Evolutionary conservation across 2,797 vertebrate genomes (phyloP), one percentile per base, ranked within the genome.

Genomic region (Oreochromis mossambicus): DNA sequence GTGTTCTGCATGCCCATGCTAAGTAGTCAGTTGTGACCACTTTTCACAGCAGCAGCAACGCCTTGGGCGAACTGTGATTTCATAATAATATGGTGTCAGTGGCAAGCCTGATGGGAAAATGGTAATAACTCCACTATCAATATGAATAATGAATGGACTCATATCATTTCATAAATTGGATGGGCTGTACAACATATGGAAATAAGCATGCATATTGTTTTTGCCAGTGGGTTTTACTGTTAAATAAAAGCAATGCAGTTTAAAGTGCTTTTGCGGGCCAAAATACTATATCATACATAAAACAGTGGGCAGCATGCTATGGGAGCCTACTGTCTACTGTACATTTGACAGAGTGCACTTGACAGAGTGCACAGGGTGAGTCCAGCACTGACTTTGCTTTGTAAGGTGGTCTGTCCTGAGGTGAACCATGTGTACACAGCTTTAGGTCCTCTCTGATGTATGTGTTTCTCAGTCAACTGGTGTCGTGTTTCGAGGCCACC

Each of bases 391-490:
- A 93, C 91, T 86, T 77, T 83, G 91, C 81, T 83, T 89, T 90
- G 87, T 55, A 80, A 90, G 88, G 82, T 81, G 83, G 85, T 89
- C 86, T 93, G 91, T 94, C 93, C 94, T 88, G 86, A 95, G 87
- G 88, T 94, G 94, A 95, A 94, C 93, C 79, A 21, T 80, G 90
- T 92, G 91, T 88, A 91, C 92, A 91, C 93, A 93, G 92, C 94
- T 92, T 77, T 94, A 97, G 96, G 97, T 98, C 97, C 78, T 97
- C 97, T 95, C 96, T 97, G 96, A 97, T 97, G 97, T 97, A 96
- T 92, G 97, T 97, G 97, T 97, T 97, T 87, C 87, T 92, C 91
- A 50, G 83, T 88, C 88, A 51, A 34, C 87, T 80, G 51, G 89
- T 80, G 82, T 92, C 96, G 5, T 87, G 91, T 84, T 97, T 96